phyloP scores from a whole-genome alignment of 1,140 invertebrate species.

The Liolophura sinensis region DNA sequence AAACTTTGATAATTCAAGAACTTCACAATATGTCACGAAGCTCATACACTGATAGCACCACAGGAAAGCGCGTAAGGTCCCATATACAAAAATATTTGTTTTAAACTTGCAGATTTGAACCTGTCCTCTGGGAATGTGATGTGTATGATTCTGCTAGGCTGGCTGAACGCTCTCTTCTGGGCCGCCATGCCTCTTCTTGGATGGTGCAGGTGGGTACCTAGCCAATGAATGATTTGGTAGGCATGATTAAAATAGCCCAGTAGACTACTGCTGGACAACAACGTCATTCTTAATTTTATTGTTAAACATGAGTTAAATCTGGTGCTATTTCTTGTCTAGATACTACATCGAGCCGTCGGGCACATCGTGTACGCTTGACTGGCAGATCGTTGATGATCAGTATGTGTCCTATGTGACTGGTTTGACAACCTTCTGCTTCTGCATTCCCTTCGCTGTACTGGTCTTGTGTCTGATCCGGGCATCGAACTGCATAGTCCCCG shows the following conservation, averaged over 20 bases:
- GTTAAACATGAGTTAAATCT: neutral
- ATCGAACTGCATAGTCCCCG: neutral
- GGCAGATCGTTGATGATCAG: slow-evolving; percentile 30
- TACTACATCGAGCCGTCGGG: slow-evolving; percentile 35
- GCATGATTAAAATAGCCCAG: neutral
- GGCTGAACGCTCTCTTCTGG: slow-evolving; percentile 33
- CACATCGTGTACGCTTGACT: slow-evolving; percentile 34
- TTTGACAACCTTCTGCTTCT: slow-evolving; percentile 19
- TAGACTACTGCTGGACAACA: neutral
- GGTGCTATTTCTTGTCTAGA: slow-evolving; percentile 11
- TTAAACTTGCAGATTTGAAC: slow-evolving; percentile 1
- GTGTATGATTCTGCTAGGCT: slow-evolving; percentile 3
- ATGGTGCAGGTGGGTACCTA: slow-evolving; percentile 36
- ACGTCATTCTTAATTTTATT: neutral
- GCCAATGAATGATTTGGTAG: neutral
- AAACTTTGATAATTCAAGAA: too few relatives aligned
- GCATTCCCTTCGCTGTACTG: slow-evolving; percentile 18
- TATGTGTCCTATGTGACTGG: slow-evolving; percentile 28
- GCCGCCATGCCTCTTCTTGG: slow-evolving; percentile 35
- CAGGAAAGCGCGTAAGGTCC: too few relatives aligned
- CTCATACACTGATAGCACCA: too few relatives aligned
- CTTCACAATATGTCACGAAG: too few relatives aligned
- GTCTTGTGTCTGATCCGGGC: slow-evolving; percentile 15
- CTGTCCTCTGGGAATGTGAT: neutral
- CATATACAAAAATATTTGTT: too few relatives aligned